Conservation (phyloP, 2,113 vertebrate genomes). For the Muscicapa adusta region DNA sequence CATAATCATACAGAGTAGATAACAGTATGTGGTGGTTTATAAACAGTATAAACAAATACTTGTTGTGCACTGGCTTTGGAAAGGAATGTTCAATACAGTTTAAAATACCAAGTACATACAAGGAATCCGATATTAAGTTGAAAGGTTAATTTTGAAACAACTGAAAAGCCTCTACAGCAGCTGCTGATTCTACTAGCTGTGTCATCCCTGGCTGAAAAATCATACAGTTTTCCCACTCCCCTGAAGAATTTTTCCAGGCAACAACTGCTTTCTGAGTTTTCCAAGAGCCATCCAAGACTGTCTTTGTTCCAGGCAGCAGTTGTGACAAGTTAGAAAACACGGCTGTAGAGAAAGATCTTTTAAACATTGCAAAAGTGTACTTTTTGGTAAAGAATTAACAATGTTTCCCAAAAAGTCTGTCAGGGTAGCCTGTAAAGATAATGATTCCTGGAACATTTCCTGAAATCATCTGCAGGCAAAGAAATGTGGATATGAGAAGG, state of each 20-base stretch:
- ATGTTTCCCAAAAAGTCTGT: not conserved
- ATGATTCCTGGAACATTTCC: not conserved
- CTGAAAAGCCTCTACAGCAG: accelerated
- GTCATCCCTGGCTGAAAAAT: not conserved
- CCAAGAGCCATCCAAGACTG: not conserved
- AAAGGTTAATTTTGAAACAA: not conserved
- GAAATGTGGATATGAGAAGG: not conserved
- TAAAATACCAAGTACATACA: not conserved
- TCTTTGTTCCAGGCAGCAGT: not conserved
- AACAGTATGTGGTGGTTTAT: not conserved
- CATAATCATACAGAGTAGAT: not conserved
- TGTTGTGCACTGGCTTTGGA: not conserved
- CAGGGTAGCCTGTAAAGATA: not conserved
- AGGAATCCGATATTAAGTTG: not conserved
- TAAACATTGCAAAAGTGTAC: not conserved
- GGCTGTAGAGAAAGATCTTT: not conserved
- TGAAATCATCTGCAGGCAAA: not conserved
- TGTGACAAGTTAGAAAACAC: accelerated
- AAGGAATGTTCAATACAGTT: not conserved
- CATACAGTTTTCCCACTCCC: not conserved
- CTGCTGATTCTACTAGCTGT: not conserved
- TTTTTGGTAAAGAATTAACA: not conserved
- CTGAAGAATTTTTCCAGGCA: not conserved
- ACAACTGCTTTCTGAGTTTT: not conserved
- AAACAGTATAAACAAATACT: not conserved